These are phyloP conservation scores for Hypocryptadius cinnamomeus DNA, from an alignment of 2,113 vertebrate species.

Conservation along the genomic window DNA sequence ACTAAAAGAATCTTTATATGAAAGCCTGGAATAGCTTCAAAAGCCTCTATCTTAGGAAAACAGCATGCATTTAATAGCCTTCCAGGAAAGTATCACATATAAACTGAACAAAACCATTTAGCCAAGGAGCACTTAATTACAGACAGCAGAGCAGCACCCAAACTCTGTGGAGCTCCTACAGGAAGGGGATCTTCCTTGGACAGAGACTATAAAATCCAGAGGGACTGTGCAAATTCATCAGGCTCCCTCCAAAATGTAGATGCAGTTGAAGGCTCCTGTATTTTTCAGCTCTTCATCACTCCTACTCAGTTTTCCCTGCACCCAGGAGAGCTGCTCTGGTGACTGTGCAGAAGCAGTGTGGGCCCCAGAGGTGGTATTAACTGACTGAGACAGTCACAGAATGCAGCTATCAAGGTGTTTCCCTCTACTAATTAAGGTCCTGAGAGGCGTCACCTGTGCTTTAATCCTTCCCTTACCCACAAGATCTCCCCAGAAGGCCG, in stretches of 20 bases:
- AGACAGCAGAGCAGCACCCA: not conserved
- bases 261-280: not conserved
- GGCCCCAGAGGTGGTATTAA: not conserved
- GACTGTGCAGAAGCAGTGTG: not conserved
- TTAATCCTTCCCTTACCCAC: not conserved
- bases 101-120: not conserved
- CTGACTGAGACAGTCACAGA: not conserved
- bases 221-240: not conserved
- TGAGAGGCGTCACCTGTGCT: not conserved
- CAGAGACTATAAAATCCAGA: not conserved
- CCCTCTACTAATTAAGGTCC: not conserved
- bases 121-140: conserved; percentile 21
- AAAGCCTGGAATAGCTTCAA: conserved; percentile 19
- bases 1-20: not conserved
- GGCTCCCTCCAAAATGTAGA: not conserved
- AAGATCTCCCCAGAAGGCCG: not conserved
- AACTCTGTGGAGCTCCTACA: not conserved
- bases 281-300: not conserved
- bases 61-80: conserved; percentile 9
- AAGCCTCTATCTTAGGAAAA: conserved; percentile 24
- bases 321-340: not conserved
- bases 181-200: not conserved
- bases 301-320: not conserved
- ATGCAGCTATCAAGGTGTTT: not conserved
- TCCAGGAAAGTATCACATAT: conserved; percentile 14